Percentiles rank a stretch among this genome's conserved stretches.
Conservation (phyloP, 2,888 invertebrate genomes). For the Autographa pulchrina region DNA sequence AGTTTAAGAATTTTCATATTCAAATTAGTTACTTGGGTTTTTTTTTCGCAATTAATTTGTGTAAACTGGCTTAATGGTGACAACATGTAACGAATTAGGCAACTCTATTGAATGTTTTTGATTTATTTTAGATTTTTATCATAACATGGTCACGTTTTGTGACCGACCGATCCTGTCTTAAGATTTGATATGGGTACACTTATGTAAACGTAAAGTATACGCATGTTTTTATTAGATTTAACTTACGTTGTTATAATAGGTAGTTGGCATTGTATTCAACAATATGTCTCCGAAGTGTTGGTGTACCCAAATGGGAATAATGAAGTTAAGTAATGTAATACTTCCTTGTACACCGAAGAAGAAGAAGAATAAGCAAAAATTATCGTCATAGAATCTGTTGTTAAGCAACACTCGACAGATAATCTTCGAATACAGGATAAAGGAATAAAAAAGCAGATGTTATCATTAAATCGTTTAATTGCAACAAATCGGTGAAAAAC, state of each 20-base stretch:
- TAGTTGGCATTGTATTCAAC: no score
- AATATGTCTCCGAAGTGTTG: no score
- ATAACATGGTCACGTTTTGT: neutral
- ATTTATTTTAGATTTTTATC: neutral
- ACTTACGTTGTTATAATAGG: no score
- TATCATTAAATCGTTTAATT: constrained; percentile 42
- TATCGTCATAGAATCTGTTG: no score
- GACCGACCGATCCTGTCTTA: neutral
- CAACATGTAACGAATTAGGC: constrained; percentile 14
- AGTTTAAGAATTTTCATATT: constrained; percentile 15
- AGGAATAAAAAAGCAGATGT: constrained; percentile 5
- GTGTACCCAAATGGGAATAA: neutral
- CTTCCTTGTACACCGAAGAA: neutral
- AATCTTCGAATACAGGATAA: neutral
- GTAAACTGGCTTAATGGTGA: constrained; percentile 28
- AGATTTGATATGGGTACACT: neutral
- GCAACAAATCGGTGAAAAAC: constrained; percentile 32
- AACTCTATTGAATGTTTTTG: neutral
- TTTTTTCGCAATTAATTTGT: constrained; percentile 13
- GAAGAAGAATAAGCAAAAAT: neutral
- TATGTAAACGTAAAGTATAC: no score
- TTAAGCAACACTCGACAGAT: no score
- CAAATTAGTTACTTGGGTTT: constrained; percentile 15
- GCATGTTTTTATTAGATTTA: no score
- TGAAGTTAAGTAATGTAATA: neutral